Conservation (phyloP, 2,113 vertebrate genomes). For the Coreoperca whiteheadi region DNA sequence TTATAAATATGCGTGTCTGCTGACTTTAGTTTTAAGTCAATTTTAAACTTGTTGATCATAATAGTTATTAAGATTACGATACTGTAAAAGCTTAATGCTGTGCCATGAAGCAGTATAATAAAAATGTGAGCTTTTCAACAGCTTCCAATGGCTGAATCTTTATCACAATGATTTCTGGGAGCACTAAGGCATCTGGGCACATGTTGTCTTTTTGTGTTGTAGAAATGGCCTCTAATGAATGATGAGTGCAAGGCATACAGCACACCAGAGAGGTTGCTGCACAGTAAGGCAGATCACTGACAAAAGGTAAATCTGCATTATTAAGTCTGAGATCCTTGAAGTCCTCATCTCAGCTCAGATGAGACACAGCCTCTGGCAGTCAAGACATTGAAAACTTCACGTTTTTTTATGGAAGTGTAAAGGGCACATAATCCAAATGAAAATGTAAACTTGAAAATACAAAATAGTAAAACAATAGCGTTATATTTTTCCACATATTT, state of each 20-base stretch:
- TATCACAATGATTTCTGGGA: conserved; percentile 59
- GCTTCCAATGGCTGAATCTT: conserved; percentile 54
- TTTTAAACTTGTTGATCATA: conserved; percentile 25
- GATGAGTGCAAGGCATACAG: conserved; percentile 34
- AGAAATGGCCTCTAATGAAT: conserved; percentile 60
- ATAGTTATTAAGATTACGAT: conserved; percentile 7
- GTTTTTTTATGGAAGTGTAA: no score
- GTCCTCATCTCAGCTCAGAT: conserved; percentile 16
- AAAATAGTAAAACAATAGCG: no score
- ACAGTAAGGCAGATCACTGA: conserved; percentile 41
- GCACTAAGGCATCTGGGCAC: conserved; percentile 56
- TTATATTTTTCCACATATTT: no score
- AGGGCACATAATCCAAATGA: no score
- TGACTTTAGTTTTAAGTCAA: conserved; percentile 15
- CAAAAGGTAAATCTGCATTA: conserved; percentile 40
- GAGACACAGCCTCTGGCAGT: conserved; percentile 19
- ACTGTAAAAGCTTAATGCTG: conserved; percentile 31
- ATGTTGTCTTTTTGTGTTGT: conserved; percentile 53
- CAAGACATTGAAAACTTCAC: conserved; percentile 12
- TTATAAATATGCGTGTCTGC: conserved; percentile 10
- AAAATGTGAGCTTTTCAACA: conserved; percentile 58
- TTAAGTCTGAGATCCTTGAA: conserved; percentile 26
- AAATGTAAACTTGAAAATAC: no score
- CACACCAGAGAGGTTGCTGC: conserved; percentile 32
- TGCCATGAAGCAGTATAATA: conserved; percentile 42